Conservation (phyloP, 2,113 vertebrate genomes). For the Xyliphius kryptos region DNA sequence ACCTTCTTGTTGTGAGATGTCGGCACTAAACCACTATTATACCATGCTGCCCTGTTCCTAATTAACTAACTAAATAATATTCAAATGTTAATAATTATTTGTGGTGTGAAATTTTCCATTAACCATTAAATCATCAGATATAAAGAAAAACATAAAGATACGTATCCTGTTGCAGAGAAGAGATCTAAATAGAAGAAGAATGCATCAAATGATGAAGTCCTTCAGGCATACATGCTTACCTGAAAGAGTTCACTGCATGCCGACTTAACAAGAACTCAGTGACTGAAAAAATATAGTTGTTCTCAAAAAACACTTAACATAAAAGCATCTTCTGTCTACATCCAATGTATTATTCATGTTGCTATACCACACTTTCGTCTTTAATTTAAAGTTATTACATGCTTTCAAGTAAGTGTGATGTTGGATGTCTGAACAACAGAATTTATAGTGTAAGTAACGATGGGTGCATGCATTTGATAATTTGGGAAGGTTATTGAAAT, state of each 20-base stretch:
- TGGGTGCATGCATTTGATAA: constrained; percentile 32
- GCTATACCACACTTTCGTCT: constrained; percentile 5
- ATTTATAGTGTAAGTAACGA: constrained; percentile 31
- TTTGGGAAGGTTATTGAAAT: constrained; percentile 36
- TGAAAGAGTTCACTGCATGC: constrained; percentile 25
- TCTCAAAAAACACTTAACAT: constrained; percentile 37
- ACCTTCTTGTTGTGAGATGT: no score
- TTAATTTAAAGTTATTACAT: constrained; percentile 14
- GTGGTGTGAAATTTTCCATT: no score
- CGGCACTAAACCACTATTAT: no score
- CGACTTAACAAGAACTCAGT: constrained; percentile 23
- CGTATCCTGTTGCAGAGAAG: no score
- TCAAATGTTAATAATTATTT: no score
- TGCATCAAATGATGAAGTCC: constrained; percentile 9
- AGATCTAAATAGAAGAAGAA: constrained; percentile 1
- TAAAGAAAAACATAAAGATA: no score
- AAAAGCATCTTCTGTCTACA: constrained; percentile 36
- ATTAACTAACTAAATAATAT: no score
- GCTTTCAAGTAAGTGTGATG: constrained; percentile 34
- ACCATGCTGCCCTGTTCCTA: no score
- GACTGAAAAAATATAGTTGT: constrained; percentile 22
- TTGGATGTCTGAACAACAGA: constrained; percentile 29
- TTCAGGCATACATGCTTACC: constrained; percentile 18
- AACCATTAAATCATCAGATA: no score
- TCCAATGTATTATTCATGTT: constrained; percentile 38